Evolutionary conservation across 2,888 invertebrate species (phyloP).

Genomic region (Cylloceria caligata): DNA sequence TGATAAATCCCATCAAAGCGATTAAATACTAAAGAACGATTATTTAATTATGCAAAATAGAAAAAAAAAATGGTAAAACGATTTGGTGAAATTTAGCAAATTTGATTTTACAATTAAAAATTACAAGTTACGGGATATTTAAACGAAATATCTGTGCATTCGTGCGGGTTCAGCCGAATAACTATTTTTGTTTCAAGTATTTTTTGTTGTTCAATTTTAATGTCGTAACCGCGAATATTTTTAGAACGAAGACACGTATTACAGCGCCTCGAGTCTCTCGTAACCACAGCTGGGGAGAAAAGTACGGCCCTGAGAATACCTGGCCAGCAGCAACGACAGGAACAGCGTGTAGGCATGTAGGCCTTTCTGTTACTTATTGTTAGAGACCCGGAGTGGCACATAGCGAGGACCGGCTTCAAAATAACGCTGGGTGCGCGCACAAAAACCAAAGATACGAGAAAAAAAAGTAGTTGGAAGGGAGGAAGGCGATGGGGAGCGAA

Average conservation of each 20-base stretch:
- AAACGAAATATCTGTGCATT: not conserved
- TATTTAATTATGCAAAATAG: not conserved
- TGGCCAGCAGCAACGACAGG: constrained; percentile 36
- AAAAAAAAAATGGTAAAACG: not conserved
- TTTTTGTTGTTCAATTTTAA: not conserved
- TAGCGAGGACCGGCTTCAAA: constrained; percentile 32
- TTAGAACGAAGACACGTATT: not conserved
- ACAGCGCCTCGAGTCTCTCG: not conserved
- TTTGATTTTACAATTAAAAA: no score
- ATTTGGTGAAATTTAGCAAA: no score
- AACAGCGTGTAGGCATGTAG: constrained; percentile 5
- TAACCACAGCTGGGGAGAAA: constrained; percentile 25
- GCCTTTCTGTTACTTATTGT: constrained; percentile 43
- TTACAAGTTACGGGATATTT: not conserved
- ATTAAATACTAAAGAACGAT: no score
- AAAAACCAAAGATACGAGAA: constrained; percentile 3
- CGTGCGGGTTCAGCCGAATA: no score
- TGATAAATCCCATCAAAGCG: not conserved
- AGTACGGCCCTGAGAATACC: constrained; percentile 58
- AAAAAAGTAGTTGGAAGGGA: constrained; percentile 15
- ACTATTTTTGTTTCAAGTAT: not conserved
- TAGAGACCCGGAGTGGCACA: constrained; percentile 7
- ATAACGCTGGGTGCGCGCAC: constrained; percentile 13
- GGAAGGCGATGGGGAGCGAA: not conserved
- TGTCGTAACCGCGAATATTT: constrained; percentile 7